phyloP scores from a whole-genome alignment of 1,140 invertebrate species.

The Lysiphlebus fabarum region DNA sequence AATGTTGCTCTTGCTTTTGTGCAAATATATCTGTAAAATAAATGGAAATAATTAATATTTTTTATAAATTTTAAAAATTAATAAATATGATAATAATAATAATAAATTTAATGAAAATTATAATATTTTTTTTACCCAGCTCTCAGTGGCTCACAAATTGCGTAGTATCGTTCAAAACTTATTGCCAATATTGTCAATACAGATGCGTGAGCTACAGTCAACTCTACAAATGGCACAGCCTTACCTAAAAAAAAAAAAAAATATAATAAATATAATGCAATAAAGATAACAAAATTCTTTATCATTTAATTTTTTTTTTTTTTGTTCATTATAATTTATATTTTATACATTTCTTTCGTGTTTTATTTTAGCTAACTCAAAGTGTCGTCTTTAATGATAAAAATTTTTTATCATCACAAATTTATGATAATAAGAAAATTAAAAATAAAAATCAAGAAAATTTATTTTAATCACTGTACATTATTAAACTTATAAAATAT shows the following conservation, averaged over 20 bases:
- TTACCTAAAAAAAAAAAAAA: slow-evolving; percentile 64
- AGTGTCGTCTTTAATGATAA: too few relatives aligned
- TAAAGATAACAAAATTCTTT: too few relatives aligned
- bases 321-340: too few relatives aligned
- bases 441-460: too few relatives aligned
- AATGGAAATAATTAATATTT: neutral
- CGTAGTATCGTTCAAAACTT: slow-evolving; percentile 91
- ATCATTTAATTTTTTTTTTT: too few relatives aligned
- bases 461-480: too few relatives aligned
- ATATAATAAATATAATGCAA: neutral
- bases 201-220: slow-evolving; percentile 88
- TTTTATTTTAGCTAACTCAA: too few relatives aligned
- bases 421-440: too few relatives aligned
- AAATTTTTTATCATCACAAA: too few relatives aligned
- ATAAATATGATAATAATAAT: neutral
- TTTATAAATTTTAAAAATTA: neutral
- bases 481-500: too few relatives aligned
- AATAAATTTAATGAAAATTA: slow-evolving; percentile 12
- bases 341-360: too few relatives aligned
- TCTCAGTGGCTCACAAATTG: slow-evolving; percentile 87
- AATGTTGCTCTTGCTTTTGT: slow-evolving; percentile 81
- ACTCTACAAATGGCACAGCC: slow-evolving; percentile 87
- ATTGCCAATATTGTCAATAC: slow-evolving; percentile 91
- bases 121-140: slow-evolving; percentile 69
- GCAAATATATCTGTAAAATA: slow-evolving; percentile 68